These are phyloP conservation scores for Rhyzopertha dominica DNA, from an alignment of 1,140 invertebrate species.

Conservation along the genomic window DNA sequence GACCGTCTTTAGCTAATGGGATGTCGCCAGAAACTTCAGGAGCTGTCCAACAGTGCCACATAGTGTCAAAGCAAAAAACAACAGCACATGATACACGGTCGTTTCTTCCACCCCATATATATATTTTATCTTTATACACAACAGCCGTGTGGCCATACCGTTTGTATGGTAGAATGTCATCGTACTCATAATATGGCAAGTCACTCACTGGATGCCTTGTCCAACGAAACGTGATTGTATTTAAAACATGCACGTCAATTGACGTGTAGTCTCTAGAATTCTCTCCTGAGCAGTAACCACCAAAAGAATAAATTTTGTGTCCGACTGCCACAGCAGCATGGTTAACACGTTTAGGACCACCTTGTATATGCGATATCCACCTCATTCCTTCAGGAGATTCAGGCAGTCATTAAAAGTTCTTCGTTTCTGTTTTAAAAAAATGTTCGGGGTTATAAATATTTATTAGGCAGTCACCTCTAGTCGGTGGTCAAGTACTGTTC, in stretches of 20 bases:
- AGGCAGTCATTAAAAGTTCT: too few species aligned
- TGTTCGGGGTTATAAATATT: too few species aligned
- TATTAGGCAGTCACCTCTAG: too few species aligned
- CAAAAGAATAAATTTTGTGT: slow-evolving; percentile 83
- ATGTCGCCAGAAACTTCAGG: slow-evolving; percentile 60
- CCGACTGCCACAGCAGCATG: slow-evolving; percentile 83
- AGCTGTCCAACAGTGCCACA: slow-evolving; percentile 61
- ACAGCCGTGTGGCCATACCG: slow-evolving; percentile 85
- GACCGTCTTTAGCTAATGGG: slow-evolving; percentile 81
- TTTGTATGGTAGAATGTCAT: slow-evolving; percentile 42
- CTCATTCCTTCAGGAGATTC: too few species aligned
- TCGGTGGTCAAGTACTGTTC: too few species aligned
- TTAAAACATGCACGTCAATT: slow-evolving; percentile 84
- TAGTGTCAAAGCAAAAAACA: slow-evolving; percentile 76
- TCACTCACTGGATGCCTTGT: slow-evolving; percentile 48
- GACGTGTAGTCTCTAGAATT: slow-evolving; percentile 64
- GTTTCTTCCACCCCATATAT: slow-evolving; percentile 88
- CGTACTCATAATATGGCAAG: slow-evolving; percentile 43
- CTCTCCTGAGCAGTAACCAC: slow-evolving; percentile 80
- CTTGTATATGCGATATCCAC: slow-evolving; percentile 79
- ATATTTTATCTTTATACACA: slow-evolving; percentile 68
- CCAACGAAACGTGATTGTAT: slow-evolving; percentile 66
- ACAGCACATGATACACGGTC: slow-evolving; percentile 73
- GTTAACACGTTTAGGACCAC: slow-evolving; percentile 76
- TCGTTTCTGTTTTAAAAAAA: too few species aligned